Percentiles rank a stretch among this genome's conserved stretches.
Evolutionary conservation across 2,888 invertebrate genomes (phyloP).

Genomic region (Drosophila yooni): DNA sequence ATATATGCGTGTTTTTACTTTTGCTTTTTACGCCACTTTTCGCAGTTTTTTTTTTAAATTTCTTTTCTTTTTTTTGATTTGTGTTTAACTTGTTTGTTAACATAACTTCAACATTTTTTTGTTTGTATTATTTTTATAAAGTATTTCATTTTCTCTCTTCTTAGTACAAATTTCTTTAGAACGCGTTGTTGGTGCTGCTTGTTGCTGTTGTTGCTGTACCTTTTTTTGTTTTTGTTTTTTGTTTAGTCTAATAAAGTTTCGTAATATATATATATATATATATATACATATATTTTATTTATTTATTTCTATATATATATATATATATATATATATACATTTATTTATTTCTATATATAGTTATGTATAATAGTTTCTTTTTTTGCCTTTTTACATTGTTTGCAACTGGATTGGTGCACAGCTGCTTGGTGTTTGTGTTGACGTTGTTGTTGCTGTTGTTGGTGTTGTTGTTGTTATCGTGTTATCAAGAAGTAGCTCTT

Average conservation of each 20-base stretch:
- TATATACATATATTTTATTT: conserved; percentile 17
- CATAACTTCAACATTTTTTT: conserved; percentile 70
- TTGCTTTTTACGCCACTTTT: conserved; percentile 54
- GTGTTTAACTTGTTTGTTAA: conserved; percentile 45
- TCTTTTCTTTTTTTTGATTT: conserved; percentile 37
- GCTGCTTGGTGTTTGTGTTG: conserved; percentile 15
- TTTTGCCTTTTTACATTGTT: conserved; percentile 75
- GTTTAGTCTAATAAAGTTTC: conserved; percentile 57
- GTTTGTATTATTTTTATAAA: conserved; percentile 26
- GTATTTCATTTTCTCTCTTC: conserved; percentile 34
- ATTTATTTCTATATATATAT: too few species aligned
- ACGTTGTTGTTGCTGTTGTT: conserved; percentile 38
- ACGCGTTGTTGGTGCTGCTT: conserved; percentile 43
- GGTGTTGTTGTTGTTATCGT: conserved; percentile 31
- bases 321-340: conserved; percentile 43
- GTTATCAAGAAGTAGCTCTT: conserved; percentile 39
- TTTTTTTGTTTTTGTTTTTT: conserved; percentile 29
- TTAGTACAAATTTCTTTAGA: conserved; percentile 58
- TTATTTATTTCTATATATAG: conserved; percentile 50
- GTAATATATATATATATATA: conserved; percentile 59
- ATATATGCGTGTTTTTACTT: conserved; percentile 32
- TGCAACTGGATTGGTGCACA: conserved; percentile 33
- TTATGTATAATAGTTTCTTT: conserved; percentile 67
- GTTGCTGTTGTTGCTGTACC: conserved; percentile 16
- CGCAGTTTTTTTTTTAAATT: conserved; percentile 44